Percentiles rank a stretch among this genome's conserved stretches.
Evolutionary conservation across 2,113 vertebrate species (phyloP).

Genomic region (Acanthisitta chloris): DNA sequence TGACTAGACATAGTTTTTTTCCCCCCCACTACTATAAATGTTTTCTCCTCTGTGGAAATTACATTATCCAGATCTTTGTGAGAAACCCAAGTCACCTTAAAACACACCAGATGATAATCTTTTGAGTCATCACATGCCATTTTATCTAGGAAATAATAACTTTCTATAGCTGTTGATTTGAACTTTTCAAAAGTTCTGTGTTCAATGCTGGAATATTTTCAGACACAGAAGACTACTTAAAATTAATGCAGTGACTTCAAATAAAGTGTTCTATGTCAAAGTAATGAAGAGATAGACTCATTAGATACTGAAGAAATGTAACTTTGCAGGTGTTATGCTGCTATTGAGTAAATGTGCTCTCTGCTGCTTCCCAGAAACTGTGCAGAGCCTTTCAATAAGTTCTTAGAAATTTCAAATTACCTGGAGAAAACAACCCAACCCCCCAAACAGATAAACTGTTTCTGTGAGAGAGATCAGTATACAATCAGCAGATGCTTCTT

Average conservation of each 20-base stretch:
- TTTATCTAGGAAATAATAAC: background rate
- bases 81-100: background rate
- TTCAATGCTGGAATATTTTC: background rate
- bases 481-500: background rate
- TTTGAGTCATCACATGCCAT: background rate
- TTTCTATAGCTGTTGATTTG: background rate
- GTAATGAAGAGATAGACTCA: background rate
- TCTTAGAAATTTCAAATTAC: background rate
- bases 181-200: background rate
- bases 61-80: background rate
- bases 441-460: background rate
- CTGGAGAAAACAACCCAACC: background rate
- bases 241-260: background rate
- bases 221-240: background rate
- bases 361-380: background rate
- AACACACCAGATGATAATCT: background rate
- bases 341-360: background rate
- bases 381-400: background rate
- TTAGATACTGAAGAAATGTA: background rate
- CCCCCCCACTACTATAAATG: background rate
- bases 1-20: background rate
- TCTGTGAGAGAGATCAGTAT: background rate
- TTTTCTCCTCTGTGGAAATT: background rate
- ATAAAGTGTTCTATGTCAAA: background rate
- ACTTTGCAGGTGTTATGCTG: background rate